These are phyloP conservation scores for Siniperca obscura DNA, from an alignment of 2,797 vertebrate genomes.

Conservation along the genomic window DNA sequence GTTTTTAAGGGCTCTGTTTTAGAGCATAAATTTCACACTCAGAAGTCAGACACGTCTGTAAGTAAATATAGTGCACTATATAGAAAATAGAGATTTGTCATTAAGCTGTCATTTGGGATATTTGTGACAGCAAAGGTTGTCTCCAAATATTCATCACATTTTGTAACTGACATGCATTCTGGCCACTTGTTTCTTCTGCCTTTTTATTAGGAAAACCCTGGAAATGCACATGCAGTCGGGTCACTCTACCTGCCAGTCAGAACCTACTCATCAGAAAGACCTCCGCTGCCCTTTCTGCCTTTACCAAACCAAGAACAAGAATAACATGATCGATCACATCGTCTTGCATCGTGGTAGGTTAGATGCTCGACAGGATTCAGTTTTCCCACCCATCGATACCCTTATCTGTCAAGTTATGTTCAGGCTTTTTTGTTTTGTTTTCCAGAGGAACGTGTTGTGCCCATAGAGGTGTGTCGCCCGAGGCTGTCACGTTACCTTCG, in stretches of 20 bases:
- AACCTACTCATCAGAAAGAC: slow-evolving; percentile 86
- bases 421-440: background rate
- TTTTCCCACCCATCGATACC: rapidly evolving
- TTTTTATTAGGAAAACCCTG: slow-evolving; percentile 88
- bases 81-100: background rate
- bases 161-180: background rate
- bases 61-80: too few relatives aligned
- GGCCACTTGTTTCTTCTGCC: background rate
- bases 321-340: slow-evolving; percentile 97
- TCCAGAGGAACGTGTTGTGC: slow-evolving; percentile 92
- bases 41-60: too few relatives aligned
- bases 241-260: slow-evolving; percentile 85
- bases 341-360: slow-evolving; percentile 92
- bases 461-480: slow-evolving; percentile 92
- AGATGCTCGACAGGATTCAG: background rate
- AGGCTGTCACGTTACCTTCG: slow-evolving; percentile 92
- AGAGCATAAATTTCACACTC: too few relatives aligned
- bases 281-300: slow-evolving; percentile 94
- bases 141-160: background rate
- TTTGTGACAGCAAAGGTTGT: background rate
- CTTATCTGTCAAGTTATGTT: rapidly evolving
- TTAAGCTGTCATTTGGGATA: background rate
- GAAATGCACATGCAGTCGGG: slow-evolving; percentile 90
- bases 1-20: too few relatives aligned
- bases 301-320: slow-evolving; percentile 95